These are phyloP conservation scores for Cichlasoma orientale DNA, from an alignment of 2,797 vertebrate species.

Conservation along the genomic window DNA sequence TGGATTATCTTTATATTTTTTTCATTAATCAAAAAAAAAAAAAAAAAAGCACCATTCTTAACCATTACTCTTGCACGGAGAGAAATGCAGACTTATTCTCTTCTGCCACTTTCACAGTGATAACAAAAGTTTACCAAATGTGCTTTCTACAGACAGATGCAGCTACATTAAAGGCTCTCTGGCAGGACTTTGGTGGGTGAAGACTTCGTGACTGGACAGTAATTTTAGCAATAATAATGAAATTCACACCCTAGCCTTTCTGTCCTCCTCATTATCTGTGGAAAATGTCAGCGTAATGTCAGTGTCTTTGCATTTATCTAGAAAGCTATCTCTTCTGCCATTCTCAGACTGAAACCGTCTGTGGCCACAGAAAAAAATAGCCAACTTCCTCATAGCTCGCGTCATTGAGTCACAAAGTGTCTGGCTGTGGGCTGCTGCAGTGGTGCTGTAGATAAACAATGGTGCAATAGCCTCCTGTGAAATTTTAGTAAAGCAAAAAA, in stretches of 20 bases:
- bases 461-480: rapidly evolving
- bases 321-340: not conserved
- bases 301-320: not conserved
- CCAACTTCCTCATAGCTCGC: constrained; percentile 27
- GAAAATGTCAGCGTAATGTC: not conserved
- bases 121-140: not conserved
- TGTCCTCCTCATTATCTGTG: not conserved
- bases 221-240: not conserved
- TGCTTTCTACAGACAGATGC: not conserved
- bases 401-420: not conserved
- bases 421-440: not conserved
- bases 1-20: no score
- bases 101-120: rapidly evolving
- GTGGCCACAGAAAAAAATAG: not conserved
- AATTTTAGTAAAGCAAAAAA: not conserved
- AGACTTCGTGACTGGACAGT: not conserved
- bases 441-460: not conserved
- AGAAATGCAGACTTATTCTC: not conserved
- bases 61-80: no score
- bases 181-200: not conserved
- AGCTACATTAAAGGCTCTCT: not conserved
- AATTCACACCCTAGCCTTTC: not conserved
- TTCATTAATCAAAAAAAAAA: no score
- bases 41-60: no score
- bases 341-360: constrained; percentile 11